Base-by-base conservation (phyloP, 1,140 invertebrate species). In the Platyscapa corneri region DNA sequence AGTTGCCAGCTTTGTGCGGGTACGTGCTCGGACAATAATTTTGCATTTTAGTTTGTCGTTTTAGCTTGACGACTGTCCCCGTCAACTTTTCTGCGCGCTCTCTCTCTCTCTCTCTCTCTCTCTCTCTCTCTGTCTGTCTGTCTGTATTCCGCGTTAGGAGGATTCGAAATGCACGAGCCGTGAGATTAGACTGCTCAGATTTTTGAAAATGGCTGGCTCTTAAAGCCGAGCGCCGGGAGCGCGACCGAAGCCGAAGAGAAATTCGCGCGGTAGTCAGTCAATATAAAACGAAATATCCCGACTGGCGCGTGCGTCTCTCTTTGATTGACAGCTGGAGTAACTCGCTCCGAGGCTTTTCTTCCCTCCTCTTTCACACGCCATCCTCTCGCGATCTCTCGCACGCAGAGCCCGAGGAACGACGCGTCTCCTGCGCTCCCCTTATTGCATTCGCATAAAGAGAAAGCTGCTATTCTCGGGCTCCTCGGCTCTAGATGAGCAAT, bases 291-390 rank as follows among this genome's bases (percentile, higher is more conserved):
- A 72, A 75, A 81, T 76, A 49, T 81, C 53, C 34, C 53, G 77
- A 72, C 30, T 60, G 53, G 20, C 20, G 20, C 2, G 23, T 30
- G 64, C 42, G 70, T 76, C 53, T 74, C 32, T 64, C 70, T 84
- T 84, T 88, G 89, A 89, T 89, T 90, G 89, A 89, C 89, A 89
- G 88, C 87, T 88, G 86, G 81, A 86, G 87, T 79, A 87, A 83
- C 87, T 87, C 80, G 84, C 64, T 49, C 49, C 1, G 16, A 77
- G 56, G 74, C 56, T 46, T 76, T 81, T 81, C 76, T 75, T 76
- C 77, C 78, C 8, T 76, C 10, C 76, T 76, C 82, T 75, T 23
- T 30, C 34, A 46, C 37, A 16, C 37, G 70, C 37, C 6, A 16
- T 49, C 42, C 30, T 32, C n/a, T 65, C 3, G 65, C 77, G 39